Percentiles rank a stretch among this genome's conserved stretches.
These are phyloP conservation scores for Andrena praecox DNA, from an alignment of 2,888 invertebrate genomes.

Conservation along the genomic window DNA sequence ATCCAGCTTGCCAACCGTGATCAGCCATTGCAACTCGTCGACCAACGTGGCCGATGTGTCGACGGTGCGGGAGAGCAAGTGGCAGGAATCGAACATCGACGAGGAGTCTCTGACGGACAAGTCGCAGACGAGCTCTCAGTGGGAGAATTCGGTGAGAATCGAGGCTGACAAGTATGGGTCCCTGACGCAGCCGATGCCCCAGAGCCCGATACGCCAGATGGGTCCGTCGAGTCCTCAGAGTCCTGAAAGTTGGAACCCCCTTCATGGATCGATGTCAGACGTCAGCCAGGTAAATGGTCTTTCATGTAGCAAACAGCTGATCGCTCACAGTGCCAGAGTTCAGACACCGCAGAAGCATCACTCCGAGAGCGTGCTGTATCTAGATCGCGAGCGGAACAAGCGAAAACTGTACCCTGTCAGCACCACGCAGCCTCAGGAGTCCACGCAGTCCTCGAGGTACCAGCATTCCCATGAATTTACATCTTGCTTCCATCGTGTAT, in stretches of 20 bases:
- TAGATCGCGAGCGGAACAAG: slow-evolving; percentile 87
- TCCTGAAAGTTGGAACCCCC: slow-evolving; percentile 75
- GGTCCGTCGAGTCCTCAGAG: slow-evolving; percentile 63
- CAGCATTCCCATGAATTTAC: neutral
- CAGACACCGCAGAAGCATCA: slow-evolving; percentile 92
- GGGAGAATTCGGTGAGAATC: slow-evolving; percentile 71
- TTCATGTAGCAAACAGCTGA: slow-evolving; percentile 86
- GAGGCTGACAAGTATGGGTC: slow-evolving; percentile 70
- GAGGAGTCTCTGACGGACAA: slow-evolving; percentile 68
- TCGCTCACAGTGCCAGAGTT: slow-evolving; percentile 92
- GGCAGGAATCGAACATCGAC: slow-evolving; percentile 80
- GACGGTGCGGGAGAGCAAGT: slow-evolving; percentile 72
- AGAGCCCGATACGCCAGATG: slow-evolving; percentile 70
- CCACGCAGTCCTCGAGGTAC: slow-evolving; percentile 72
- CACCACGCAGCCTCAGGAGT: slow-evolving; percentile 87
- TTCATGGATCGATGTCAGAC: slow-evolving; percentile 81
- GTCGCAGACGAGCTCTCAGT: slow-evolving; percentile 65
- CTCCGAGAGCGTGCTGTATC: slow-evolving; percentile 91
- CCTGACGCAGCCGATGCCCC: slow-evolving; percentile 69
- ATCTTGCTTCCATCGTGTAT: neutral
- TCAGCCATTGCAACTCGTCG: slow-evolving; percentile 71
- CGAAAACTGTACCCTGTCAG: slow-evolving; percentile 90
- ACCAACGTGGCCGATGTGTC: slow-evolving; percentile 69
- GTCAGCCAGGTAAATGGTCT: slow-evolving; percentile 78
- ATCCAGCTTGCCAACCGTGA: slow-evolving; percentile 73